These are phyloP conservation scores for Aphrocallistes beatrix DNA, from an alignment of 37 sponge, comb jelly and placozoan species.

Conservation along the genomic window DNA sequence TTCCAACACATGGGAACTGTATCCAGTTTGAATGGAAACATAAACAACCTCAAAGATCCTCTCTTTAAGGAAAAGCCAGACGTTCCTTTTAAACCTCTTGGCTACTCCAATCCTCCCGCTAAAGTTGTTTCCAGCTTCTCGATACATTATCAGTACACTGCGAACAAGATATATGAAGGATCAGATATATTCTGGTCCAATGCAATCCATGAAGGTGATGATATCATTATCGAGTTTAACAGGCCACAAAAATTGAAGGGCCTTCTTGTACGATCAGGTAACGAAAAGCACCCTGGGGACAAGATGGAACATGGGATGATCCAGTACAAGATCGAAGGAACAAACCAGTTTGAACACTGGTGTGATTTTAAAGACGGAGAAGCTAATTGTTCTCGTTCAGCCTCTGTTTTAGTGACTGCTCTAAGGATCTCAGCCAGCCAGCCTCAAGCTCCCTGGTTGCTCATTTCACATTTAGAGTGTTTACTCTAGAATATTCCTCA, in stretches of 20 bases:
- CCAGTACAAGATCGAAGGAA: background rate
- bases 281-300: background rate
- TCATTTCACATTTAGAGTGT: background rate
- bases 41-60: background rate
- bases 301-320: background rate
- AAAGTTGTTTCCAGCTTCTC: background rate
- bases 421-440: background rate
- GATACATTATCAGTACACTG: background rate
- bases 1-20: slow-evolving; percentile 13
- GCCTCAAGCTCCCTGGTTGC: background rate
- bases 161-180: background rate
- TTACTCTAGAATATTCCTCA: background rate
- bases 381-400: background rate
- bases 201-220: background rate
- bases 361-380: background rate
- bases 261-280: background rate
- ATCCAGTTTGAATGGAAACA: background rate
- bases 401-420: background rate
- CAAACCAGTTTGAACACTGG: background rate
- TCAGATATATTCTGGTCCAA: background rate
- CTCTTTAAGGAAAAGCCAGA: background rate
- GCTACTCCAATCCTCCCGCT: background rate
- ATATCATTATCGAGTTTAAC: background rate
- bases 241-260: background rate
- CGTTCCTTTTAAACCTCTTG: background rate